Conservation (phyloP, 2,797 vertebrate genomes). For the Sebastes steindachneri region DNA sequence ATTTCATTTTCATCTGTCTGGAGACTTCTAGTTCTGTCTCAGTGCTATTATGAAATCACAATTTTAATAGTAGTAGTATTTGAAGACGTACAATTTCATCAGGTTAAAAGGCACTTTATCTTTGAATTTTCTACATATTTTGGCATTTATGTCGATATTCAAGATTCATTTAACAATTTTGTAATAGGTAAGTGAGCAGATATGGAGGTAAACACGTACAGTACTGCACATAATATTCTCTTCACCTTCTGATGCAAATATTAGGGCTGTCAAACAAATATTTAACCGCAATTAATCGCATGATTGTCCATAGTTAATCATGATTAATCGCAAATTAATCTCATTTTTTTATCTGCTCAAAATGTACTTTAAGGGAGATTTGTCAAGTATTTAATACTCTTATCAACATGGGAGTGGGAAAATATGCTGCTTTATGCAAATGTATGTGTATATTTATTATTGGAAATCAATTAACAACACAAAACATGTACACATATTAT, state of each 20-base stretch:
- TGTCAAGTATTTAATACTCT: too few relatives aligned
- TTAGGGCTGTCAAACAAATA: accelerated
- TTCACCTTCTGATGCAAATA: neutral
- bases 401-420: too few relatives aligned
- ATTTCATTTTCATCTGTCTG: neutral
- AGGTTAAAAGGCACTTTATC: neutral
- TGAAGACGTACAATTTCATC: neutral
- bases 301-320: too few relatives aligned
- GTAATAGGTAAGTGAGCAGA: neutral
- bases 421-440: too few relatives aligned
- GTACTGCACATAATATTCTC: neutral
- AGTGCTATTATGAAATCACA: neutral
- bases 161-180: accelerated
- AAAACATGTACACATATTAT: accelerated
- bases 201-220: neutral
- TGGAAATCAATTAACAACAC: too few relatives aligned
- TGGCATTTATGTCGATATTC: neutral
- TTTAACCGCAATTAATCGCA: too few relatives aligned
- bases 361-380: too few relatives aligned
- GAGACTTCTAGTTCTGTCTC: neutral
- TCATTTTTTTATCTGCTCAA: too few relatives aligned
- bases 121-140: neutral
- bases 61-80: neutral
- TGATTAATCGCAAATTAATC: too few relatives aligned
- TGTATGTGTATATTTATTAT: too few relatives aligned